Percentiles rank a stretch among this genome's conserved stretches.
Evolutionary conservation across 2,888 invertebrate species (phyloP).

Genomic region (Anthophora plumipes): DNA sequence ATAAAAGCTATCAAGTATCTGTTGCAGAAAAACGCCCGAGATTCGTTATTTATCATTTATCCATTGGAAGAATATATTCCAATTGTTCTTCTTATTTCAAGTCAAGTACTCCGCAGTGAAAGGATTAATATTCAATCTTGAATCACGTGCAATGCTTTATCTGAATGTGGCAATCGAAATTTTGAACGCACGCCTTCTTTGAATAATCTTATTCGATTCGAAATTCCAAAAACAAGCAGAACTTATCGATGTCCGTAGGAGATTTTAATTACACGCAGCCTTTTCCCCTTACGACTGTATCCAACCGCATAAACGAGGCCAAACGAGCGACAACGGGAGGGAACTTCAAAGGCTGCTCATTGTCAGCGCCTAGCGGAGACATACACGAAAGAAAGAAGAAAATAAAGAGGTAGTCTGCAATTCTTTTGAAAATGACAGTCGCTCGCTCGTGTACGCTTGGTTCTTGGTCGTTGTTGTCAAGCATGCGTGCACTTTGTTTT

Average conservation of each 20-base stretch:
- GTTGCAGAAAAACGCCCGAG: too few relatives aligned
- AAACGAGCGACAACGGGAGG: not conserved
- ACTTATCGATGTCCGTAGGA: not conserved
- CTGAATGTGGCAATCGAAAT: too few relatives aligned
- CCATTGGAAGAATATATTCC: not conserved
- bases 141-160: too few relatives aligned
- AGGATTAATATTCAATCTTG: too few relatives aligned
- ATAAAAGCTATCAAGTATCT: constrained; percentile 18
- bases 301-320: not conserved
- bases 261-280: not conserved
- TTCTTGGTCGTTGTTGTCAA: not conserved
- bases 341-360: constrained; percentile 47
- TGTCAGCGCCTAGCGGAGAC: constrained; percentile 21
- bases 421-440: constrained; percentile 3
- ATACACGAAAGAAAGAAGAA: not conserved
- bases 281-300: not conserved
- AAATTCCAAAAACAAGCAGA: not conserved
- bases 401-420: not conserved
- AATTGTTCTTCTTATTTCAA: not conserved
- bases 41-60: not conserved
- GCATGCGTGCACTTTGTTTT: not conserved
- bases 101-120: too few relatives aligned
- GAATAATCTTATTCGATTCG: too few relatives aligned
- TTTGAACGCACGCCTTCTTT: too few relatives aligned
- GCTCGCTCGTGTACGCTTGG: not conserved